Evolutionary conservation across 1,140 invertebrate species (phyloP), one percentile per base, ranked within the genome.

Genomic region (Choristoneura fumiferana): DNA sequence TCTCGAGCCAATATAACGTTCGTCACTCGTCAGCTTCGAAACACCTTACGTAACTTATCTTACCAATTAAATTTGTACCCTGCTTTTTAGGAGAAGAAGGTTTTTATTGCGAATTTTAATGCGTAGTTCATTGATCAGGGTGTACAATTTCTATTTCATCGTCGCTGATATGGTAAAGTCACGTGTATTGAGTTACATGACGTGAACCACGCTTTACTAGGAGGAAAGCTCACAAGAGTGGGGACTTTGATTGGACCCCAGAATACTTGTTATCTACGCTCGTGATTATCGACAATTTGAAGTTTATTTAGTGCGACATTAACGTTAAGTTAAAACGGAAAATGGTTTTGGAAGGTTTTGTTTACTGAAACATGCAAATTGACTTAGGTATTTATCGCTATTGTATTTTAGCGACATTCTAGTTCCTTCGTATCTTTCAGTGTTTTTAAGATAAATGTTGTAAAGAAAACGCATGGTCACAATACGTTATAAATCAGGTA

Each of bases 1-100:
- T 73, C 73, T 65, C 63, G 71, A 78, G 65, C 72, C 69, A 69
- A 82, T 84, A 81, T 82, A 74, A 78, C 69, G 69, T 75, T 72
- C 83, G 67, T 78, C 71, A 81, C 63, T 58, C 61, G 38, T 55
- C 36, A 39, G 29, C 6, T 29, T 3, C 35, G 9, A 29, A 58
- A 45, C 0, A 22, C 13, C 40, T 6, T 53, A 62, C 40, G 5
- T 35, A 18, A 59, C 35, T 55, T 58, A 52, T 34, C 17, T 36
- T 45, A 29, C 22, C 6, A 29, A 29, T 29, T 29, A 29, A 40
- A 6, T 6, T 1, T 40, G 5, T 15, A 17, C 39, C 39, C 10
- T 40, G 13, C 9, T 14, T 13, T 5, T 40, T 17, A 4, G 17
- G n/a, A 1, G 18, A n/a, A 29, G 0, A 9, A 15, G n/a, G 17